Evolutionary conservation across 2,888 invertebrate species (phyloP).

Genomic region (Drosophila infuscata): DNA sequence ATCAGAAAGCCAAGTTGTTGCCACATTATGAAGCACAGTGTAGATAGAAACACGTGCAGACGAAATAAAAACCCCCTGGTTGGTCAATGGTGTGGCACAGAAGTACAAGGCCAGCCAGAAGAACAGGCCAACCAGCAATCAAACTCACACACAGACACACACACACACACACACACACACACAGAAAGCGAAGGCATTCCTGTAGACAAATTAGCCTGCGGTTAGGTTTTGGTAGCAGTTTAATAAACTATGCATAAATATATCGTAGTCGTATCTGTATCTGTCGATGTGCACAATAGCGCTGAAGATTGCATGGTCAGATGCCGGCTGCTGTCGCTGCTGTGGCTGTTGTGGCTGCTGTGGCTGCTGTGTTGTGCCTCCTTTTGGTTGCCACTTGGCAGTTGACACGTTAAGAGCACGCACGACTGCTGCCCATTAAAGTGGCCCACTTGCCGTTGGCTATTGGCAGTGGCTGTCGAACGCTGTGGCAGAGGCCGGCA

Average conservation of each 20-base stretch:
- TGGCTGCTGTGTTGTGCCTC: neutral
- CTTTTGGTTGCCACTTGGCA: conserved; percentile 47
- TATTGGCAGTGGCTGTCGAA: conserved; percentile 46
- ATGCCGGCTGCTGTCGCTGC: conserved; percentile 23
- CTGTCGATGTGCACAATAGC: conserved; percentile 30
- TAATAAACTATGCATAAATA: conserved; percentile 55
- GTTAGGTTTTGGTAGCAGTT: conserved; percentile 69
- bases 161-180: conserved; percentile 20
- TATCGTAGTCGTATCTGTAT: conserved; percentile 31
- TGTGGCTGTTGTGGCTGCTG: conserved; percentile 20
- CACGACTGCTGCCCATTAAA: conserved; percentile 70
- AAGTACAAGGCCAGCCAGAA: conserved; percentile 47
- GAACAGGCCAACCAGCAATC: conserved; percentile 11
- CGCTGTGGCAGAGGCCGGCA: conserved; percentile 9
- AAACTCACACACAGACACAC: conserved; percentile 21
- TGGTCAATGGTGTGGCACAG: conserved; percentile 23
- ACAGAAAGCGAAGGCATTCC: conserved; percentile 30
- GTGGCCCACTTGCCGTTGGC: conserved; percentile 51
- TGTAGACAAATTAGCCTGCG: conserved; percentile 78
- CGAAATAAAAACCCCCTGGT: conserved; percentile 5
- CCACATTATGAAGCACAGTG: conserved; percentile 43
- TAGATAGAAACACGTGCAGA: conserved; percentile 46
- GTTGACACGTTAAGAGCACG: conserved; percentile 82
- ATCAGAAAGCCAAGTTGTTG: neutral
- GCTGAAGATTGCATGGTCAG: conserved; percentile 63